These are phyloP conservation scores for Telmatochromis brachygnathus DNA, from an alignment of 2,113 vertebrate species.

Conservation along the genomic window DNA sequence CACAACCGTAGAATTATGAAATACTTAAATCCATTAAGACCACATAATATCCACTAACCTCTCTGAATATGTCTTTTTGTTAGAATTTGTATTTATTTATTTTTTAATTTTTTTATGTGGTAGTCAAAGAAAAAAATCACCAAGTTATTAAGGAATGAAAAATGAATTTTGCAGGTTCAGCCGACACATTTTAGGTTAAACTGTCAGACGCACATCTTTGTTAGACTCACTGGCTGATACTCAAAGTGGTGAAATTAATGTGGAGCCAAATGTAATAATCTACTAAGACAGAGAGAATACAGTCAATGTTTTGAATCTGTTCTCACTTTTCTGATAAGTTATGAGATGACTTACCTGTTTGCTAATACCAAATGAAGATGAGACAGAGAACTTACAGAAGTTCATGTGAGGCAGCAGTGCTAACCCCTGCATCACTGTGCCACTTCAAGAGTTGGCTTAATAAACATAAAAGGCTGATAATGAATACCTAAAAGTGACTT, in stretches of 20 bases:
- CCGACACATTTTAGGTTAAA: neutral
- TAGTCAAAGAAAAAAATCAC: neutral
- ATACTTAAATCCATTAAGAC: slow-evolving; percentile 30
- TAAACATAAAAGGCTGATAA: neutral
- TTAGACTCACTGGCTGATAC: neutral
- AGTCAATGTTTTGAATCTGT: neutral
- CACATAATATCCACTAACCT: neutral
- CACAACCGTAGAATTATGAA: slow-evolving; percentile 12
- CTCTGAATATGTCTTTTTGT: neutral
- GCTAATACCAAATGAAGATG: neutral
- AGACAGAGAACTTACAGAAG: neutral
- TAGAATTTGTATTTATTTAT: neutral
- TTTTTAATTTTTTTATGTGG: neutral
- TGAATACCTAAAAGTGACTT: neutral
- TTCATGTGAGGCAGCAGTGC: neutral
- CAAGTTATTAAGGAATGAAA: neutral
- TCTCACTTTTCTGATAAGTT: neutral
- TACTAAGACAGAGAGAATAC: neutral
- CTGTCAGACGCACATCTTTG: neutral
- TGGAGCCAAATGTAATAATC: neutral
- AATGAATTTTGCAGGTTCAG: neutral
- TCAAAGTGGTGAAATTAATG: neutral
- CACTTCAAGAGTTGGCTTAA: neutral
- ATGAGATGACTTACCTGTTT: neutral
- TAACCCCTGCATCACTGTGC: neutral